A percentile compares a stretch with the other conserved stretches of the same genome.
Evolutionary conservation across 2,113 vertebrate genomes (phyloP).

Genomic region (Myrmecophaga tridactyla): DNA sequence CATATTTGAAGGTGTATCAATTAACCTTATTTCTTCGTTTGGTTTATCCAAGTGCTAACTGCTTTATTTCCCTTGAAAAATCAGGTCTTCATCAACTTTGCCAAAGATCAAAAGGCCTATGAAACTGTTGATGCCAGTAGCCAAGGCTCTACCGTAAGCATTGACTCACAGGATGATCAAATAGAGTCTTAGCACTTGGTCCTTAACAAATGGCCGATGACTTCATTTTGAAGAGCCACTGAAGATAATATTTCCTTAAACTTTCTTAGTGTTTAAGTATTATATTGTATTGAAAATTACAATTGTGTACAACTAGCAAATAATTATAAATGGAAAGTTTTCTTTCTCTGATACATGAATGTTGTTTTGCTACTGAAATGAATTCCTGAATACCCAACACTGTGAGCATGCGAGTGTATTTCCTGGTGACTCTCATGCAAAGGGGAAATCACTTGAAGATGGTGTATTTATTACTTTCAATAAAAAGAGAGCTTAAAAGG

Average conservation of each 20-base stretch:
- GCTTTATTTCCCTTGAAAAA: conserved; percentile 67
- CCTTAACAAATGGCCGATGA: neutral
- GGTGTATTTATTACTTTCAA: conserved; percentile 75
- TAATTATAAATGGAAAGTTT: conserved; percentile 36
- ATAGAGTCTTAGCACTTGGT: neutral
- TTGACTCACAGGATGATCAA: conserved; percentile 73
- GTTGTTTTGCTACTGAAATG: conserved; percentile 15
- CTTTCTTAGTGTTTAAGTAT: conserved; percentile 49
- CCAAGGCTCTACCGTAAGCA: conserved; percentile 77
- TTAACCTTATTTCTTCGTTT: conserved; percentile 22
- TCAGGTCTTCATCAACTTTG: conserved; percentile 98
- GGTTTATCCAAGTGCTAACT: conserved; percentile 30
- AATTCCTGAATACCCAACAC: neutral
- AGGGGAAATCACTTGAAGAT: neutral
- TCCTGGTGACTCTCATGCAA: neutral
- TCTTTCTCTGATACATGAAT: conserved; percentile 28
- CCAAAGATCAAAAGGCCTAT: conserved; percentile 86
- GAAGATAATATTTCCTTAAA: neutral
- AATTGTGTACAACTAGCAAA: neutral
- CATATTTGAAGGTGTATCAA: neutral
- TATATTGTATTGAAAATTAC: neutral
- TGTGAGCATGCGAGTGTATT: conserved; percentile 11
- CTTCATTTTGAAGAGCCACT: conserved; percentile 36
- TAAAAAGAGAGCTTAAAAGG: conserved; percentile 63
- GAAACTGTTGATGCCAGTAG: conserved; percentile 64